Evolutionary conservation across 2,888 invertebrate species (phyloP).

Genomic region (Hyposoter dolosus): DNA sequence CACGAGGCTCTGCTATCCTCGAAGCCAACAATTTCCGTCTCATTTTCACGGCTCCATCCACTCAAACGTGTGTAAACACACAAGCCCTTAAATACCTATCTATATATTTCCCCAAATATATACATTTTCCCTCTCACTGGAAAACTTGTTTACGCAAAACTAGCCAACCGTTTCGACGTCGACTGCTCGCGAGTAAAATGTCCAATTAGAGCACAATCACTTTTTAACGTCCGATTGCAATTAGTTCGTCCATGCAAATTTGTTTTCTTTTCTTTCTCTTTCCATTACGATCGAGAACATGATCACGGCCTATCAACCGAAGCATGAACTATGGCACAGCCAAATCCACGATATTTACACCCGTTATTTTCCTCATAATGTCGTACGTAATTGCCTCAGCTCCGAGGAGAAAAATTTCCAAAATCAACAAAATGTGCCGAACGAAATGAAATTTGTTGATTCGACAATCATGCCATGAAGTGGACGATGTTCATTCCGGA

Average conservation of each 20-base stretch:
- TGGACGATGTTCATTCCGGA: too few relatives aligned
- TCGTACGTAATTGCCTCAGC: neutral
- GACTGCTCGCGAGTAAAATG: conserved; percentile 56
- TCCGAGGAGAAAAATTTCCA: too few relatives aligned
- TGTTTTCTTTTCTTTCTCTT: neutral
- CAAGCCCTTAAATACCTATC: neutral
- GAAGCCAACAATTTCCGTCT: conserved; percentile 63
- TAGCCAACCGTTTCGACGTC: conserved; percentile 58
- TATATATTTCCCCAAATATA: neutral
- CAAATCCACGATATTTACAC: neutral
- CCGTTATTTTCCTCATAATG: neutral
- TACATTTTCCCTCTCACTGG: conserved; percentile 11
- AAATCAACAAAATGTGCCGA: too few relatives aligned
- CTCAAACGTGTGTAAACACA: neutral
- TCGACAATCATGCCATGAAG: too few relatives aligned
- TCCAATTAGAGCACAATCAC: conserved; percentile 60
- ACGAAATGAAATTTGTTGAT: too few relatives aligned
- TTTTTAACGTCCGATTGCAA: conserved; percentile 53
- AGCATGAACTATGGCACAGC: neutral
- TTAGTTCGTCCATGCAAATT: conserved; percentile 40
- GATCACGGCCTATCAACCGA: neutral
- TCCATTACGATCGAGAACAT: neutral
- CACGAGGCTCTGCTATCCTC: neutral
- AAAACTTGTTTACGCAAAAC: conserved; percentile 63
- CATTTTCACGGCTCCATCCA: conserved; percentile 42